Evolutionary conservation across 2,113 vertebrate genomes (phyloP), one percentile per base, ranked within the genome.

Genomic region (Regulus satrapa): DNA sequence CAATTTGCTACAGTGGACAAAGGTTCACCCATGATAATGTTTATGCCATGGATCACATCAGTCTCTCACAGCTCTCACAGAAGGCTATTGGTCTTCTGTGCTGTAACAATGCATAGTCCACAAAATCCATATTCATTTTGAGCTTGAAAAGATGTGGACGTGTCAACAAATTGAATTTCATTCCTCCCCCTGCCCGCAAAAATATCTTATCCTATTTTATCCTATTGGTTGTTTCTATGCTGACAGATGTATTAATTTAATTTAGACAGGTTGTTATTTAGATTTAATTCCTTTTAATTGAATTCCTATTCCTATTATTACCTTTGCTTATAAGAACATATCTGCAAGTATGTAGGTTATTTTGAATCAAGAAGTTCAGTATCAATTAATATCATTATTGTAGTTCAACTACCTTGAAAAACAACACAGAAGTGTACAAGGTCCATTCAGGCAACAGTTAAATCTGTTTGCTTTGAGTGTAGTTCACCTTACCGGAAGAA

Each of bases 131-230:
- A 12, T 25, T 83, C 1, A 28, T 64, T 78, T 90, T 48, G n/a
- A 92, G 26, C 31, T 1, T 3, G 49, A 2, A 8, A 81, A 34
- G 41, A 25, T 21, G 21, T 69, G 16, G 5, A 41, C 66, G 45
- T 36, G 10, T 6, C 79, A 75, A 66, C 4, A 21, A 73, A 38
- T 25, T 10, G 38, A 29, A 28, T n/a, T 41, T 46, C 2, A 55
- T 46, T 55, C 31, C 19, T 40, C 8, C 6, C 5, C 3, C 14
- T 9, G 8, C 7, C 2, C 1, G 3, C 9, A 2, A 15, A 40
- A 79, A 66, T 48, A 25, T 16, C 5, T 29, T 32, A 74, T 49
- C 15, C 8, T 43, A 5, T 15, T 49, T 14, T 31, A 49, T 25
- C 8, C 4, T 72, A 8, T 5, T 72, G 32, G 2, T 23, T 72